Evolutionary conservation across 2,113 vertebrate genomes (phyloP), one percentile per base, ranked within the genome.

Genomic region (Syngnathoides biaculeatus): DNA sequence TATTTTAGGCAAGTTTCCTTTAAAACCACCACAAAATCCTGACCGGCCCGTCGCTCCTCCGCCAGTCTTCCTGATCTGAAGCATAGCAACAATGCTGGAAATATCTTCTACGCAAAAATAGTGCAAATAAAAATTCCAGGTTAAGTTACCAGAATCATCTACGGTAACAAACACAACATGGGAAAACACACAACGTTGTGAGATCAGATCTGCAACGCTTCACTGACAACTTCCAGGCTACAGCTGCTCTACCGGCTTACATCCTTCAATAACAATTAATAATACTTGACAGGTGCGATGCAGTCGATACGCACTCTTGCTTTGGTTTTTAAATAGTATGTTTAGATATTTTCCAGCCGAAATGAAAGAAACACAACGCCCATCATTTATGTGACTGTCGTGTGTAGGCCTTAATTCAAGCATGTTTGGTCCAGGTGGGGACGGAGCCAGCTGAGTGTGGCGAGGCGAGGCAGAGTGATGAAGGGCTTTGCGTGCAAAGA

Each of bases 401-500:
- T 26, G 52, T 14, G 61, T 45, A 65, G 57, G 53, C 58, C 27
- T 50, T 70, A 38, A 75, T 71, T 69, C 68, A 72, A 50, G 66
- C 53, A 60, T 47, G 45, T 53, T 66, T 27, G 63, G 62, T 63
- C 68, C 35, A 43, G 52, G 53, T 66, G 30, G 0, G 53, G 62
- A 56, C 2, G 10, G 2, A 61, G 66, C 22, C 50, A 77, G 74
- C 47, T 53, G 69, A 79, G 73, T 2, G 0, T 67, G 55, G 64
- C 19, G 57, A 69, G 45, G 59, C 56, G 65, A 81, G 63, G 45
- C 81, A 68, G 57, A 73, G 13, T 81, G 81, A 87, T 62, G 66
- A 53, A 68, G 69, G 48, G 35, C 61, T 65, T 72, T 53, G 79
- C 79, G 66, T 84, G 76, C 78, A 42, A 71, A 8, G 8, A 27